These are phyloP conservation scores for Corvus moneduloides DNA, from an alignment of 2,113 vertebrate genomes.

Conservation along the genomic window DNA sequence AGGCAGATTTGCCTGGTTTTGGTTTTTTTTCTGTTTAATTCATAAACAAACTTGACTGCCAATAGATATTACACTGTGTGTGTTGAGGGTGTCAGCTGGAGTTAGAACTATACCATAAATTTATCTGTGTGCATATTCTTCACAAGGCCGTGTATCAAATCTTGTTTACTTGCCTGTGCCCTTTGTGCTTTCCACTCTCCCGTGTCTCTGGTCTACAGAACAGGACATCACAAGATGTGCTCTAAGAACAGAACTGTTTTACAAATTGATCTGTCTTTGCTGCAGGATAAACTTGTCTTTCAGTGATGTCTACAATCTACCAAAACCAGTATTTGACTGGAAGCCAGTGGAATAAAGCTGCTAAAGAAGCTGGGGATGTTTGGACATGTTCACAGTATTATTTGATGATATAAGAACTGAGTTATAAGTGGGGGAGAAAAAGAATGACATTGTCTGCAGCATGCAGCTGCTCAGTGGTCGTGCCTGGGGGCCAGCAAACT, in stretches of 20 bases:
- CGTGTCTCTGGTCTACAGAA: not conserved
- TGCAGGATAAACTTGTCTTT: not conserved
- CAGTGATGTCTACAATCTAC: not conserved
- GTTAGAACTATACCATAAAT: not conserved
- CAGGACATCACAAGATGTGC: not conserved
- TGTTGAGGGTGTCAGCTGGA: not conserved
- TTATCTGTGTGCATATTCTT: not conserved
- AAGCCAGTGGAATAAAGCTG: not conserved
- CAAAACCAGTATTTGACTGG: not conserved
- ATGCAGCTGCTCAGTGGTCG: not conserved
- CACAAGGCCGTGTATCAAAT: not conserved
- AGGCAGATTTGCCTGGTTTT: not conserved
- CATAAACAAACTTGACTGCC: not conserved
- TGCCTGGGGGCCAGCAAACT: not conserved
- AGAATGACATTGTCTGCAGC: not conserved
- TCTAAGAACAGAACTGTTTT: not conserved
- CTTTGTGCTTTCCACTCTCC: not conserved
- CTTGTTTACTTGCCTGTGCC: not conserved
- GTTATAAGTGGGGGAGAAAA: not conserved
- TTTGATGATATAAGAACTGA: not conserved
- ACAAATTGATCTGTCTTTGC: not conserved
- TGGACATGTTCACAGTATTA: not conserved
- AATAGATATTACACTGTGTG: not conserved
- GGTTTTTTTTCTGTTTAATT: not conserved
- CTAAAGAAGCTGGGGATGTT: not conserved